Percentiles rank a stretch among this genome's conserved stretches.
Conservation (phyloP, 1,140 invertebrate species). For the Tyrophagus putrescentiae region DNA sequence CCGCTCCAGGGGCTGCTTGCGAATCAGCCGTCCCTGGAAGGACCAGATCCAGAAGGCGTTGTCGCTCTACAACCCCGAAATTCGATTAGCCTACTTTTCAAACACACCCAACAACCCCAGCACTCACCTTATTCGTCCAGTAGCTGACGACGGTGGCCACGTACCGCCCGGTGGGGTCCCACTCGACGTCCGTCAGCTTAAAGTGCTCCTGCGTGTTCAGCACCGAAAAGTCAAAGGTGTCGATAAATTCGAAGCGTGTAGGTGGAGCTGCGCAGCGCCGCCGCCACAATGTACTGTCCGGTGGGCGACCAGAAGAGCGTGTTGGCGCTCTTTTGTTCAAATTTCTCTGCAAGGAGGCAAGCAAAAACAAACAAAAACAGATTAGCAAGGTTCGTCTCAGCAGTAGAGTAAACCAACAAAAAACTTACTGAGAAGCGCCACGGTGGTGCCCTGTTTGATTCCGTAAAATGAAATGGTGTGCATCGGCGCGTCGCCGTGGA, state of each 20-base stretch:
- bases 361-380: too few relatives aligned
- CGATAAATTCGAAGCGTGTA: constrained; percentile 85
- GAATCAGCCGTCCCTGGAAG: constrained; percentile 56
- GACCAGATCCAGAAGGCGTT: constrained; percentile 94
- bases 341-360: constrained; percentile 47
- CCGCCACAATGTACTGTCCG: constrained; percentile 87
- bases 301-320: constrained; percentile 90
- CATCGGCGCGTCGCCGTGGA: constrained; percentile 69
- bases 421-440: constrained; percentile 57
- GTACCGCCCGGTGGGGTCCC: constrained; percentile 97
- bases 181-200: constrained; percentile 85
- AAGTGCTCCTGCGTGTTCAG: constrained; percentile 89
- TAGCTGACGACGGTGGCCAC: constrained; percentile 85
- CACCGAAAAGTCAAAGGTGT: constrained; percentile 81
- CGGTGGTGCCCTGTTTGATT: constrained; percentile 69
- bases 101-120: constrained; percentile 14
- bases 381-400: too few relatives aligned
- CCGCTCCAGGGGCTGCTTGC: constrained; percentile 35
- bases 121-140: constrained; percentile 72
- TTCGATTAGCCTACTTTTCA: background rate
- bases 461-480: constrained; percentile 85
- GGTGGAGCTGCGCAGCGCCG: constrained; percentile 56
- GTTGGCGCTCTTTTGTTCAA: constrained; percentile 80
- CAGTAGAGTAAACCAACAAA: too few relatives aligned
- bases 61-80: constrained; percentile 46